Conservation (phyloP, 2,888 invertebrate genomes). For the Acleris literana region DNA sequence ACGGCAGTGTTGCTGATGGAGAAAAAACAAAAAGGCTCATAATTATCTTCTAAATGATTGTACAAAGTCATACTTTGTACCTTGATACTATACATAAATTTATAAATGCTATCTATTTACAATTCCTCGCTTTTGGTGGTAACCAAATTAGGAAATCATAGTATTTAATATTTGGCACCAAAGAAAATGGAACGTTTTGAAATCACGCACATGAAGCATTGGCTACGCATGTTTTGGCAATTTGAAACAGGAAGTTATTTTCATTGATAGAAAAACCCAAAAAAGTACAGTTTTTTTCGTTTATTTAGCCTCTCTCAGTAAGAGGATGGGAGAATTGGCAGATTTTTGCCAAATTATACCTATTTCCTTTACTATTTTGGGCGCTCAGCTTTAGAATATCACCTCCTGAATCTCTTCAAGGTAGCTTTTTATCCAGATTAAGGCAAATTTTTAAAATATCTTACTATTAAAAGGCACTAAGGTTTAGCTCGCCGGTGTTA, state of each 20-base stretch:
- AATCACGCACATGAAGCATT: slow-evolving; percentile 10
- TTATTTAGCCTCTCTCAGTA: background rate
- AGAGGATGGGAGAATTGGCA: too few species aligned
- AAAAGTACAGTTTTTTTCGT: background rate
- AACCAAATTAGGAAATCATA: slow-evolving; percentile 39
- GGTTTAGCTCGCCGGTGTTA: slow-evolving; percentile 21
- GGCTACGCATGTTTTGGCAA: slow-evolving; percentile 25
- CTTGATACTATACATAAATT: slow-evolving; percentile 29
- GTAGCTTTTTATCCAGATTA: slow-evolving; percentile 20
- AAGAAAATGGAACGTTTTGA: slow-evolving; percentile 33
- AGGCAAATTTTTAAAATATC: slow-evolving; percentile 10
- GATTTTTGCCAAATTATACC: too few species aligned
- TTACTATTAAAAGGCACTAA: slow-evolving; percentile 33
- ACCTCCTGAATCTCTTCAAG: background rate
- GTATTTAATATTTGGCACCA: slow-evolving; percentile 46
- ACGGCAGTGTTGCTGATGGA: slow-evolving; percentile 25
- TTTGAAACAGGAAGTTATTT: slow-evolving; percentile 9
- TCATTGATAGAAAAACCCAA: background rate
- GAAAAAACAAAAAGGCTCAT: slow-evolving; percentile 10
- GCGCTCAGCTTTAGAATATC: background rate
- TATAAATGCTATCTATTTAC: slow-evolving; percentile 55
- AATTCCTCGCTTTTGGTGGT: slow-evolving; percentile 47
- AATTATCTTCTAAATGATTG: slow-evolving; percentile 13
- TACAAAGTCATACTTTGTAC: slow-evolving; percentile 34
- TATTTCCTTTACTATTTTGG: background rate